These are phyloP conservation scores for Apteryx mantelli DNA, from an alignment of 2,113 vertebrate genomes.

Conservation along the genomic window DNA sequence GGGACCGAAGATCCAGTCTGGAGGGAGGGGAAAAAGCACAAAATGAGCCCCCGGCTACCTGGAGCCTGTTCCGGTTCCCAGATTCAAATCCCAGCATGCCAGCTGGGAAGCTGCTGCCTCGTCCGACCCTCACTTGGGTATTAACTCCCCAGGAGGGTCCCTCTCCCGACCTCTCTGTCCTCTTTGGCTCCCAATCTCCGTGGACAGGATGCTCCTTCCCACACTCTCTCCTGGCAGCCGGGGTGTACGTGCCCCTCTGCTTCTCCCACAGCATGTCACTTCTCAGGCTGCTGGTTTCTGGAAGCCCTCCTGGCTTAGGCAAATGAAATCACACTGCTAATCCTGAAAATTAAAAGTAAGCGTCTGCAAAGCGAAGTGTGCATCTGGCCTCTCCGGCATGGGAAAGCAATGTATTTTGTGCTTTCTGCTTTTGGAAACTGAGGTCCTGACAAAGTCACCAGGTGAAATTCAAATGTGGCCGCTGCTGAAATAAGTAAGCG, in stretches of 20 bases:
- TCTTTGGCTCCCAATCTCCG: neutral
- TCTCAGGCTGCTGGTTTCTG: conserved; percentile 19
- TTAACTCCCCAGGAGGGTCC: neutral
- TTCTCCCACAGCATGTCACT: neutral
- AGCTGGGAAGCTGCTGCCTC: neutral
- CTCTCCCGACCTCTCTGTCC: neutral
- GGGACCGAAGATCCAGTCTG: conserved; percentile 85
- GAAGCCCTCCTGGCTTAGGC: neutral
- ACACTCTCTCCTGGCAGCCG: neutral
- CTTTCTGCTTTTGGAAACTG: neutral
- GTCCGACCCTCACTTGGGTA: fast-evolving
- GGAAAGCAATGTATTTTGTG: neutral
- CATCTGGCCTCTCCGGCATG: neutral
- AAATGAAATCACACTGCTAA: conserved; percentile 23
- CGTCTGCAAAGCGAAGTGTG: neutral
- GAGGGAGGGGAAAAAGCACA: neutral
- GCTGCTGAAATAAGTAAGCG: neutral
- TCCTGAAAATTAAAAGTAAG: conserved; percentile 27
- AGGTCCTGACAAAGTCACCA: neutral
- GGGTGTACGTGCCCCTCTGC: neutral
- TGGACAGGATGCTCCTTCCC: no score
- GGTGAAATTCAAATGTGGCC: neutral
- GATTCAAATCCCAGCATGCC: neutral
- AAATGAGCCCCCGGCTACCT: neutral
- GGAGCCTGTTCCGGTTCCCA: fast-evolving